A percentile compares a stretch with the other conserved stretches of the same genome.
phyloP scores from a whole-genome alignment of 2,113 vertebrate species.

The Motacilla tschutschensis region DNA sequence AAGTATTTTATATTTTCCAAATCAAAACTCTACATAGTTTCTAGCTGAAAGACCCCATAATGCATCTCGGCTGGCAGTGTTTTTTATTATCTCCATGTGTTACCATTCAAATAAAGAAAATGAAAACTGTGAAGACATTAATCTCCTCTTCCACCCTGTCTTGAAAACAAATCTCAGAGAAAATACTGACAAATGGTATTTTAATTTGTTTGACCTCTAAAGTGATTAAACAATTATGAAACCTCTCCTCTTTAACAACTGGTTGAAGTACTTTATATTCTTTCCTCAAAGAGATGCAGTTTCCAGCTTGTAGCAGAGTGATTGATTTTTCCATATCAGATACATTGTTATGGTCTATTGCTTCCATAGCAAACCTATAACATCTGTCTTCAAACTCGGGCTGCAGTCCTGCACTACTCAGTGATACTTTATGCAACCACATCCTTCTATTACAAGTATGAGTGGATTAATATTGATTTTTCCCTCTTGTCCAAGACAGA shows the following conservation, averaged over 20 bases:
- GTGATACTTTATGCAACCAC: conserved; percentile 65
- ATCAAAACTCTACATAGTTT: not conserved
- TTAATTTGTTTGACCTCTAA: conserved; percentile 71
- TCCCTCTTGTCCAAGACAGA: conserved; percentile 46
- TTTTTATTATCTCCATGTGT: conserved; percentile 25
- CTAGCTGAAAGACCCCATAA: not conserved
- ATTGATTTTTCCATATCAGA: conserved; percentile 77
- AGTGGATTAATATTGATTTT: conserved; percentile 80
- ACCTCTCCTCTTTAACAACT: conserved; percentile 63
- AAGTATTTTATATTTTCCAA: not conserved
- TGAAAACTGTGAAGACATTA: conserved; percentile 45
- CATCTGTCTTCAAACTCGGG: conserved; percentile 64
- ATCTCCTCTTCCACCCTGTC: not conserved
- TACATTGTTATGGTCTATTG: conserved; percentile 66
- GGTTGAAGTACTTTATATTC: conserved; percentile 63
- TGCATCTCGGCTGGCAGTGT: not conserved
- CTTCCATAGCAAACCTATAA: conserved; percentile 69
- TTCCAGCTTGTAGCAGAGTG: conserved; percentile 51
- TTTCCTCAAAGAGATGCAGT: conserved; percentile 47
- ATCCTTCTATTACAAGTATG: conserved; percentile 74
- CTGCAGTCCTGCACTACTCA: conserved; percentile 35
- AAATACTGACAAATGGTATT: conserved; percentile 67
- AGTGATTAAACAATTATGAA: conserved; percentile 72
- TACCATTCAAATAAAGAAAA: conserved; percentile 49
- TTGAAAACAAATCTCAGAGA: conserved; percentile 51